Conservation (phyloP, 2,888 invertebrate species). For the Eristalis pertinax region DNA sequence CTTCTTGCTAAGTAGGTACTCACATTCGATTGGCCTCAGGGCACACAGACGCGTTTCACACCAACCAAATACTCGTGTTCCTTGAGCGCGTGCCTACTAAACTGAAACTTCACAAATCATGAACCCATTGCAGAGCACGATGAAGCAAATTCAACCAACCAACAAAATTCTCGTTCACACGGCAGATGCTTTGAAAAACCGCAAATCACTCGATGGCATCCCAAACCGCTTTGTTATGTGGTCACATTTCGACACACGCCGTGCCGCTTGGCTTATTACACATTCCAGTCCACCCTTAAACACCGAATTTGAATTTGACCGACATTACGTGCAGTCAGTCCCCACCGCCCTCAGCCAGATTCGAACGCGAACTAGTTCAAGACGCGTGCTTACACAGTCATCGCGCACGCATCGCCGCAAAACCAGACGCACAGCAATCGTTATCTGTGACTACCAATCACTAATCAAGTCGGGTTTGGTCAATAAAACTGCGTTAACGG, state of each 20-base stretch:
- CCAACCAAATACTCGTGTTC: no score
- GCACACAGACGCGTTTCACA: no score
- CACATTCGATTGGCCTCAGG: no score
- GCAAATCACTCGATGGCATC: not conserved
- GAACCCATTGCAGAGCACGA: no score
- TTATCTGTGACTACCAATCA: no score
- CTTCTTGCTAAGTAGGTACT: no score
- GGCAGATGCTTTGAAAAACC: not conserved
- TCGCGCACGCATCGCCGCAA: not conserved
- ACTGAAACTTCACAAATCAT: no score
- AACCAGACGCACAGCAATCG: not conserved
- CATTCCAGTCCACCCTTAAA: not conserved
- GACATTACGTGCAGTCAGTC: not conserved
- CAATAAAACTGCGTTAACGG: constrained; percentile 18
- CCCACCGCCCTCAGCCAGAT: not conserved
- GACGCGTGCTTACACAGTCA: not conserved
- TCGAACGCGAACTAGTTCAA: not conserved
- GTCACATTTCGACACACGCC: not conserved
- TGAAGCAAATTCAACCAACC: no score
- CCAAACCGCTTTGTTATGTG: not conserved
- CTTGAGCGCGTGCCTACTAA: no score
- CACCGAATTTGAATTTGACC: not conserved
- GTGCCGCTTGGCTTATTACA: not conserved
- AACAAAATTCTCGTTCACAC: no score
- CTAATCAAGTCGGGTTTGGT: no score